Base-by-base conservation (phyloP, 2,888 invertebrate genomes). In the Myathropa florea region DNA sequence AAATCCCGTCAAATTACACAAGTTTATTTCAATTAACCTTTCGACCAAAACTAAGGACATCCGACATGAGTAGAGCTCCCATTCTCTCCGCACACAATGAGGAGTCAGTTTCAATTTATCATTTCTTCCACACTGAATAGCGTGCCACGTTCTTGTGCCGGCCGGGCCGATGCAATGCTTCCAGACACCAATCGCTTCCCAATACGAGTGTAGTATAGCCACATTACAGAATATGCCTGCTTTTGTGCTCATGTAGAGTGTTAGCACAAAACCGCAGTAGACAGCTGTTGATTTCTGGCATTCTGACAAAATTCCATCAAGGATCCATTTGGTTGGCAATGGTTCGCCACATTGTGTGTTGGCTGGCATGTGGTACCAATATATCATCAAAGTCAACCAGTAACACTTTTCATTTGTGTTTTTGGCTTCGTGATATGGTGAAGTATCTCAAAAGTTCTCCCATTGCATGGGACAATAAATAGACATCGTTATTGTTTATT, bases 251-350 rank as follows among this genome's bases (percentile, higher is more conserved):
- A 55, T 68, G 53, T 30, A 12, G 18, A 46, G 60, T 53, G 53
- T 21, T 60, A 33, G 33, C 60, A 12, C 30, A 26, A 23, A 80
- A 67, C 71, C 68, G 67, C 24, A 73, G 7, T 10, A 73, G 59
- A 28, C 67, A 85, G 76, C 72, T 85, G 85, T 85, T 85, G 81
- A 85, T 81, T 85, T 77, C 64, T 85, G 85, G 85, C 85, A 82
- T 71, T 64, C 77, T 77, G 85, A 81, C 85, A 85, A 85, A 85
- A 81, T 73, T 77, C 59, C 72, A 59, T 70, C 77, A 73, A 64
- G 72, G 33, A 21, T 57, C 39, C 24, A 30, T 61, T 59, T 60
- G 46, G 73, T 36, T 70, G 55, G 68, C n/a, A 26, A 71, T 72
- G 71, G 80, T 21, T 4, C 12, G 72, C 81, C 85, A 26, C 77